Conservation (phyloP, 2,113 vertebrate genomes). For the Albula goreensis region DNA sequence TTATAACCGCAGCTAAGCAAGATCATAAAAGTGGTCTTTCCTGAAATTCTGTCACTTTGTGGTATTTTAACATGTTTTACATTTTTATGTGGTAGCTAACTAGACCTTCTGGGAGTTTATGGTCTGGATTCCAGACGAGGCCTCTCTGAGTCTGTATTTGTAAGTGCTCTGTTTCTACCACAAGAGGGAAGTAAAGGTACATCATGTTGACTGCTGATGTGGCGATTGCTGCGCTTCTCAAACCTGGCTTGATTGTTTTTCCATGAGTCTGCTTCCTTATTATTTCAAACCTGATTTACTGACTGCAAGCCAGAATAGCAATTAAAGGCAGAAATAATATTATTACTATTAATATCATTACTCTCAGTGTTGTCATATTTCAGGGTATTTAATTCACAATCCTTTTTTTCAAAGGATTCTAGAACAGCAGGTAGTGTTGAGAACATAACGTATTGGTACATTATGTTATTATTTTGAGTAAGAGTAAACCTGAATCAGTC, state of each 20-base stretch:
- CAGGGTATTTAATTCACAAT: neutral
- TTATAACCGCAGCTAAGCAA: neutral
- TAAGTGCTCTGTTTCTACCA: neutral
- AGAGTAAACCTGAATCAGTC: neutral
- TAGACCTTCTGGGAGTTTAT: neutral
- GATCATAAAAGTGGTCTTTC: neutral
- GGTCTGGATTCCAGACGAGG: neutral
- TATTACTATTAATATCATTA: neutral
- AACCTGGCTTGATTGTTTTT: neutral
- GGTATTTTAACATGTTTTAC: neutral
- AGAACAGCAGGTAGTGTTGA: no score
- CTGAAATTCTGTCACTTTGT: neutral
- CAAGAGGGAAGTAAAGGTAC: conserved; percentile 4
- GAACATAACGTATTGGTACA: no score
- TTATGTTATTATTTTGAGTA: no score
- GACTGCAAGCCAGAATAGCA: neutral
- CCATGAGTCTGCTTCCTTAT: neutral
- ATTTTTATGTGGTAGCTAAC: neutral
- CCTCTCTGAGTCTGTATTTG: neutral
- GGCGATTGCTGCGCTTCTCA: neutral
- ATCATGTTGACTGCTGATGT: neutral
- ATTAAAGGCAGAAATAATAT: neutral
- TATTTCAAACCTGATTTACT: neutral
- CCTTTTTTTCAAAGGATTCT: no score
- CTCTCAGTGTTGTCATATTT: neutral